Evolutionary conservation across 1,140 invertebrate genomes (phyloP).

Genomic region (Aphelenchoides fujianensis): DNA sequence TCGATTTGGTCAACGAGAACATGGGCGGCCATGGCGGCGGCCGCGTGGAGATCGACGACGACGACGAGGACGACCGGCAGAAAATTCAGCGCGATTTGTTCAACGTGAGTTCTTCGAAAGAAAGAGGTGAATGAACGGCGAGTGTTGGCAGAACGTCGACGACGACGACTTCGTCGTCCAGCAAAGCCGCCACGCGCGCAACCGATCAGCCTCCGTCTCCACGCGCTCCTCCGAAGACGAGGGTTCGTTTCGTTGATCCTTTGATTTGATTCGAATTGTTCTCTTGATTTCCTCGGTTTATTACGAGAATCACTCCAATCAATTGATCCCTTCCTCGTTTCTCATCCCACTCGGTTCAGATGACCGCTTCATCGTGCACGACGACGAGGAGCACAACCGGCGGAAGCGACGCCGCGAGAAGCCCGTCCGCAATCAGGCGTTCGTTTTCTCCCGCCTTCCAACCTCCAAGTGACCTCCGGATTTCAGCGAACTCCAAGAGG

Average conservation of each 20-base stretch:
- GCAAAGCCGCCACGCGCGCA: constrained; percentile 61
- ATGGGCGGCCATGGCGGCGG: constrained; percentile 76
- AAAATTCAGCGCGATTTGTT: constrained; percentile 69
- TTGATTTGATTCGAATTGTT: background rate
- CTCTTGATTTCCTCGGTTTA: too few species aligned
- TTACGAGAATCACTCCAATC: too few species aligned
- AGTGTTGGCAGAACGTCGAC: background rate
- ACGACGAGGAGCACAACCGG: constrained; percentile 29
- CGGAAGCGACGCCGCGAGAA: constrained; percentile 18
- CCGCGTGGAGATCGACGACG: constrained; percentile 52
- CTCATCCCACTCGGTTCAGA: constrained; percentile 20
- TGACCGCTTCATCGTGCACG: constrained; percentile 48
- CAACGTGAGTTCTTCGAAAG: constrained; percentile 63
- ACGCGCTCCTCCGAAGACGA: constrained; percentile 9
- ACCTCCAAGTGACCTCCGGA: constrained; percentile 14
- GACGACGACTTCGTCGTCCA: constrained; percentile 60
- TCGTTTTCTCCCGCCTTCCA: constrained; percentile 3
- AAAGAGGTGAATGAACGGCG: too few species aligned
- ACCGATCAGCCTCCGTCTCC: constrained; percentile 15
- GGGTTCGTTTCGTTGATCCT: background rate
- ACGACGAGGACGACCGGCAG: constrained; percentile 73
- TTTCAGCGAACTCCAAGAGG: constrained; percentile 75
- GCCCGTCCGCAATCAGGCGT: constrained; percentile 3
- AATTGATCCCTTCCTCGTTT: too few species aligned
- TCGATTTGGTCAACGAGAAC: constrained; percentile 96